A percentile compares a stretch with the other conserved stretches of the same genome.
These are phyloP conservation scores for Hydractinia echinata DNA, from an alignment of 30 jellyfish, hydroid and myxozoan species.

Conservation along the genomic window DNA sequence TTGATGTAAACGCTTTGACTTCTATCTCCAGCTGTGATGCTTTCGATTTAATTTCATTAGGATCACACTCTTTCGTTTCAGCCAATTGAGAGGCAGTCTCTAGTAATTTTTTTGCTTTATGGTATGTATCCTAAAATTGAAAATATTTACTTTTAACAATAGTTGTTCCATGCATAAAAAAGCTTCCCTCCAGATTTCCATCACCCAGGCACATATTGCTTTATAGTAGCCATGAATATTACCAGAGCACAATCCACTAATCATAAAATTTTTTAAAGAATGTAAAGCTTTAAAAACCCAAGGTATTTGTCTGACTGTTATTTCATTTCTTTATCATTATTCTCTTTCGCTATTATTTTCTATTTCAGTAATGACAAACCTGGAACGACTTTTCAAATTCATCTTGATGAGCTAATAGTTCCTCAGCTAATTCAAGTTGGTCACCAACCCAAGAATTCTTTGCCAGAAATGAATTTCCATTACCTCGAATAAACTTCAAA, in stretches of 20 bases:
- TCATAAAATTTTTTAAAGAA: too few species aligned
- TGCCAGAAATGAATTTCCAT: slow-evolving; percentile 38
- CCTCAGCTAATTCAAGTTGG: slow-evolving; percentile 46
- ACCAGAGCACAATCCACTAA: too few species aligned
- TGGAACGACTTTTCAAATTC: slow-evolving; percentile 52
- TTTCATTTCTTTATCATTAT: not conserved
- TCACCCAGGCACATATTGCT: too few species aligned
- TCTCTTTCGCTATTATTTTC: too few species aligned
- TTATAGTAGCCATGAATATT: too few species aligned
- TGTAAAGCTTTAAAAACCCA: too few species aligned
- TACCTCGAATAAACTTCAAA: slow-evolving; percentile 44
- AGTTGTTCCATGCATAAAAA: too few species aligned
- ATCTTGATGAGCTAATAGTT: slow-evolving; percentile 34
- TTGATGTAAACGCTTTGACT: slow-evolving; percentile 39
- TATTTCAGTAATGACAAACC: slow-evolving; percentile 28
- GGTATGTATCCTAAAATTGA: slow-evolving; percentile 47
- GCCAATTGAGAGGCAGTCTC: slow-evolving; percentile 65
- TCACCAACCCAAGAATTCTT: slow-evolving; percentile 61
- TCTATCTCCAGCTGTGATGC: slow-evolving; percentile 59
- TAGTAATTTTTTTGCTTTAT: slow-evolving; percentile 43
- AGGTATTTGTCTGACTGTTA: not conserved
- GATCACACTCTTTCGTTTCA: slow-evolving; percentile 88
- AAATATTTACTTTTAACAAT: too few species aligned
- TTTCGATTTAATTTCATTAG: slow-evolving; percentile 58
- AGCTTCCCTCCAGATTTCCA: too few species aligned